A percentile compares a stretch with the other conserved stretches of the same genome.
Conservation (phyloP, 2,113 vertebrate genomes). For the Eurystomus gularis region DNA sequence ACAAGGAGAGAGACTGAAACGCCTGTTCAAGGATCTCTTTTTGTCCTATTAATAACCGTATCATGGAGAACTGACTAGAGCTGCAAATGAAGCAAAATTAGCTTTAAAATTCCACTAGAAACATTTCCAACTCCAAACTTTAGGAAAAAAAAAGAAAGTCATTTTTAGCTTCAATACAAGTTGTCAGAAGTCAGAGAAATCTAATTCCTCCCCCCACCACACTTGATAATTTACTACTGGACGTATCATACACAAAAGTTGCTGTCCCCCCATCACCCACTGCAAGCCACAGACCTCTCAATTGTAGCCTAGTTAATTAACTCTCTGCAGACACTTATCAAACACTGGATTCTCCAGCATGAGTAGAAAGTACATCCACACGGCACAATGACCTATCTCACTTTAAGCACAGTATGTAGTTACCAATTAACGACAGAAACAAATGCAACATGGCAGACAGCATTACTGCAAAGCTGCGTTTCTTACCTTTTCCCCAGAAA, state of each 20-base stretch:
- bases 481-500: background rate
- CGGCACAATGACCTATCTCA: background rate
- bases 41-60: background rate
- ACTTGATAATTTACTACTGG: background rate
- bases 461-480: background rate
- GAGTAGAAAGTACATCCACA: background rate
- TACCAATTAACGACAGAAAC: background rate
- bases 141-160: background rate
- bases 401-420: background rate
- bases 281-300: background rate
- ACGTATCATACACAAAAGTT: background rate
- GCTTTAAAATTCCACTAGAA: background rate
- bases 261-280: background rate
- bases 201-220: background rate
- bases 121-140: background rate
- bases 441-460: background rate
- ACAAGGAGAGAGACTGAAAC: conserved; percentile 19
- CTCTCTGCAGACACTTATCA: background rate
- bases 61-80: background rate
- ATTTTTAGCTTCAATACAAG: background rate
- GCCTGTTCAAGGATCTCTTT: background rate
- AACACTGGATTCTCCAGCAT: background rate
- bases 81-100: background rate
- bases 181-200: background rate
- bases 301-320: background rate